A percentile compares a stretch with the other conserved stretches of the same genome.
Evolutionary conservation across 2,113 vertebrate species (phyloP).

Genomic region (Burhinus oedicnemus): DNA sequence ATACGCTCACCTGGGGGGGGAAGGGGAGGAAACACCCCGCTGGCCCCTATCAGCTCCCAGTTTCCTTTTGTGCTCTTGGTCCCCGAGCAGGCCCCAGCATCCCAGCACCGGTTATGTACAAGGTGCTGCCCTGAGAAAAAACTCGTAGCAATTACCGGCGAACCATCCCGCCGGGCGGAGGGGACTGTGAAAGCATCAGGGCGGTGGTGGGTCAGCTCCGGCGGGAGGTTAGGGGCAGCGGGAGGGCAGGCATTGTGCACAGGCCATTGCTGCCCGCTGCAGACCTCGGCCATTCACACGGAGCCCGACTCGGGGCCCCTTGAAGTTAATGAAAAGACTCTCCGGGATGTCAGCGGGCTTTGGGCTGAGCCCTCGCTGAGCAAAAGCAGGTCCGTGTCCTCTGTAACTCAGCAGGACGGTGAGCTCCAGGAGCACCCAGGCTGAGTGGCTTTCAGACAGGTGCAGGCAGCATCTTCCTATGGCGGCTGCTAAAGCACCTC

Average conservation of each 20-base stretch:
- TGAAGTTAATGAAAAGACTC: not conserved
- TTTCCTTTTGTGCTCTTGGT: not conserved
- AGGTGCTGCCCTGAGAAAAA: not conserved
- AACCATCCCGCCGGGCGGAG: accelerated
- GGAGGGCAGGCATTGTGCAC: not conserved
- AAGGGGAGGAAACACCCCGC: not conserved
- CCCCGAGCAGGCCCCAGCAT: not conserved
- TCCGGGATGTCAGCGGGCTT: accelerated
- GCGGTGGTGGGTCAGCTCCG: accelerated
- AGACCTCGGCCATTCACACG: not conserved
- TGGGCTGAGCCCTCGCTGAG: not conserved
- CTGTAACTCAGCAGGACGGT: not conserved
- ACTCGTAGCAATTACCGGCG: not conserved
- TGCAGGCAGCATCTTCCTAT: not conserved
- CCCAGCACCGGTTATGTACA: accelerated
- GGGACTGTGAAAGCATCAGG: accelerated
- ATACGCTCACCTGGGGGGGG: accelerated
- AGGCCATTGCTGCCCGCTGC: not conserved
- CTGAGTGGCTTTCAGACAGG: accelerated
- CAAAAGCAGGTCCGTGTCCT: not conserved
- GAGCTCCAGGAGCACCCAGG: not conserved
- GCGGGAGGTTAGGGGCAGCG: not conserved
- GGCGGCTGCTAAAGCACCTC: not conserved
- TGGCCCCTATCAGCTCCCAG: not conserved
- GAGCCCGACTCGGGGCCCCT: not conserved